Conservation (phyloP, 2,113 vertebrate genomes). For the Leptocoma aspasia region DNA sequence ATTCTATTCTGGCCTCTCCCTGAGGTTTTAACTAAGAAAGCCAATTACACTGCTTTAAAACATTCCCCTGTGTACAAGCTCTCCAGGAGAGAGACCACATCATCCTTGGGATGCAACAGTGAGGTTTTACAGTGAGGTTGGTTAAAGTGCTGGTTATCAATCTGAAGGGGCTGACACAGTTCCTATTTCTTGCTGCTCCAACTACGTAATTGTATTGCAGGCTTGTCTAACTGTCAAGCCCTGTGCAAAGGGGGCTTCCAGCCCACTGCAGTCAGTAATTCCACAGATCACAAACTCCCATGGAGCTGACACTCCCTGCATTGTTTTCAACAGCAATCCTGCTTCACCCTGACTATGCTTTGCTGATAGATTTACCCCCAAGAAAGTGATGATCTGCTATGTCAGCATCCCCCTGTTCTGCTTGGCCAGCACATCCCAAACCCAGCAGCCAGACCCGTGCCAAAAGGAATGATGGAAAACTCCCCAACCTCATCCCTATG, state of each 20-base stretch:
- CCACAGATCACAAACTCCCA: background rate
- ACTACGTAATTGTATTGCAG: background rate
- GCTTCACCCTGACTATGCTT: background rate
- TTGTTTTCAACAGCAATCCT: background rate
- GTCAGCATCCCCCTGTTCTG: background rate
- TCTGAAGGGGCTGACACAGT: background rate
- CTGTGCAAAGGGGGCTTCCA: background rate
- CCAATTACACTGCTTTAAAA: background rate
- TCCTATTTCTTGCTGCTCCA: background rate
- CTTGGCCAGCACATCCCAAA: background rate
- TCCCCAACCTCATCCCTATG: rapidly evolving
- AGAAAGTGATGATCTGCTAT: background rate
- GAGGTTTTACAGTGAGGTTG: background rate
- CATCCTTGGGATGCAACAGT: background rate
- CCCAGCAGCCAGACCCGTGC: background rate
- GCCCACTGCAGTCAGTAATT: background rate
- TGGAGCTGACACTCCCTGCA: rapidly evolving
- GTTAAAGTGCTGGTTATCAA: background rate
- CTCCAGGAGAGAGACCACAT: background rate
- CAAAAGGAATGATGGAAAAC: background rate
- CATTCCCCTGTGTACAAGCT: background rate
- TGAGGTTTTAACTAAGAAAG: background rate
- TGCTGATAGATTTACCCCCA: background rate
- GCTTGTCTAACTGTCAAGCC: background rate
- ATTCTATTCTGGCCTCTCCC: background rate